phyloP scores from a whole-genome alignment of 1,140 invertebrate genomes.

The Notospermus geniculatus region DNA sequence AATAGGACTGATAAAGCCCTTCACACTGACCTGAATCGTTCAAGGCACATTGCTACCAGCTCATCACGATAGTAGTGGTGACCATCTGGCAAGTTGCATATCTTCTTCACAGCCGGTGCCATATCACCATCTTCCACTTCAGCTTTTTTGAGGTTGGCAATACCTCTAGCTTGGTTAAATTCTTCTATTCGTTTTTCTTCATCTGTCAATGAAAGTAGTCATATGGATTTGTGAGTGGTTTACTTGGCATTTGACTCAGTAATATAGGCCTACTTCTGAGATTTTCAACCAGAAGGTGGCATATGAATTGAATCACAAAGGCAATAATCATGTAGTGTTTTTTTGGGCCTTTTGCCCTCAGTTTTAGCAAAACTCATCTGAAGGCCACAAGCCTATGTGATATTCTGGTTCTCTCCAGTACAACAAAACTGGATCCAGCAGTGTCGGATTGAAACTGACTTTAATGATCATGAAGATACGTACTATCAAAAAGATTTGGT shows the following conservation, averaged over 20 bases:
- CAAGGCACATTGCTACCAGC: slow-evolving; percentile 47
- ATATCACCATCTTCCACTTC: slow-evolving; percentile 20
- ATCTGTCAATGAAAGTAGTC: slow-evolving; percentile 29
- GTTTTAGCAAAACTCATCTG: neutral
- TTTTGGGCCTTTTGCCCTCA: neutral
- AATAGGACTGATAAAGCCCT: neutral
- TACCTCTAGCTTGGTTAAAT: slow-evolving; percentile 47
- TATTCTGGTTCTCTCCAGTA: neutral
- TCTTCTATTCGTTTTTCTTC: slow-evolving; percentile 50
- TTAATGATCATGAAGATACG: too few species aligned
- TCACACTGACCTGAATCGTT: slow-evolving; percentile 34
- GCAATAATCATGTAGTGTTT: too few species aligned
- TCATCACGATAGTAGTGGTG: slow-evolving; percentile 49
- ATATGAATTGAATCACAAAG: too few species aligned
- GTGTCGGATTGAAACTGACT: neutral
- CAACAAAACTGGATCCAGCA: slow-evolving; percentile 7
- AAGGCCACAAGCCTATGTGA: neutral
- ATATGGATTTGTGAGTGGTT: neutral
- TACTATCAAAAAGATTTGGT: slow-evolving; percentile 55
- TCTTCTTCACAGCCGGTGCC: slow-evolving; percentile 29
- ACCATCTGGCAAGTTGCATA: slow-evolving; percentile 38
- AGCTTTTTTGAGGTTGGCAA: slow-evolving; percentile 35
- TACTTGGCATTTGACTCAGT: too few species aligned
- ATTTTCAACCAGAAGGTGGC: too few species aligned
- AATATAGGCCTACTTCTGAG: too few species aligned